Evolutionary conservation across 92 coral and sea anemone species (phyloP), one percentile per base, ranked within the genome.

Genomic region (Parazoanthus darwini): DNA sequence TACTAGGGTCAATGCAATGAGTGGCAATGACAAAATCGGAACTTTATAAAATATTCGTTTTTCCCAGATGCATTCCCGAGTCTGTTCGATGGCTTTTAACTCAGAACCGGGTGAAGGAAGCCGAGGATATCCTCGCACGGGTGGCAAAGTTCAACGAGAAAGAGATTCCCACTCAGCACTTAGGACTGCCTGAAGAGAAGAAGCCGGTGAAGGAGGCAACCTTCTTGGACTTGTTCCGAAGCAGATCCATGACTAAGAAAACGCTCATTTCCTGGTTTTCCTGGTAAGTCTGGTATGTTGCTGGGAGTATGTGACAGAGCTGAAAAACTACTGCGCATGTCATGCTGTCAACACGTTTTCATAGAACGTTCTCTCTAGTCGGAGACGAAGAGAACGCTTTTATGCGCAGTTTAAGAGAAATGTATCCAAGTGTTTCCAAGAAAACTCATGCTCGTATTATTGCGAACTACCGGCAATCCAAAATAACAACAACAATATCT

Each of bases 261-360:
- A 95, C 98, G 23, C 26, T 97, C 10, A 93, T 94, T 38, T 92
- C 96, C 44, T 97, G 99, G 99, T 82, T 97, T 46, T 95, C 98
- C 46, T 97, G 99, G 99, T 95, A 81, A 91, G 95, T 15, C 5
- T 63, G 70, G 70, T 63, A 63, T 16, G 26, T 26, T 5, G 3
- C 59, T 54, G 20, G 59, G 2, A 48, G 59, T 63, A 22, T 63
- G 3, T 13, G 59, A 13, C 70, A 63, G 26, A 58, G 8, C 1
- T 63, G 70, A 54, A 63, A 3, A 63, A 20, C 70, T 63, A 0
- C 70, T 6, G 26, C 26, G 25, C 70, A 22, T 63, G 70, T 63
- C 70, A 63, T 23, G 25, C 26, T 63, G 70, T 23, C 15, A 22
- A 9, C 70, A 63, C 8, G 26, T 20, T 63, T 63, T 9, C 0